Base-by-base conservation (phyloP, 2,888 invertebrate genomes). In the Itoplectis maculator region DNA sequence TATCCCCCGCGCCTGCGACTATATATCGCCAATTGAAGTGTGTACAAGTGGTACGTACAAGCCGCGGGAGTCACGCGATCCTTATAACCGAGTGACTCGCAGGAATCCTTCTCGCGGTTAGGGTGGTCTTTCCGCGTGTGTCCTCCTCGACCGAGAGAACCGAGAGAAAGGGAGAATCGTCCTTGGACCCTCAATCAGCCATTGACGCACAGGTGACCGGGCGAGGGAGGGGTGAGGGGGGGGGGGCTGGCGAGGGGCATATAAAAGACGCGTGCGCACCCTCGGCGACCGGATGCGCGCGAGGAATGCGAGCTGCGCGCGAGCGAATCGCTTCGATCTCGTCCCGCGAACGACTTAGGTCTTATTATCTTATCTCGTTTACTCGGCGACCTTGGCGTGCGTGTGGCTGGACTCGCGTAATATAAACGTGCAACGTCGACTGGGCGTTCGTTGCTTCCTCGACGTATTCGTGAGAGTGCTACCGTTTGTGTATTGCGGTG, bases 21-120 rank as follows among this genome's bases (percentile, higher is more conserved):
- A 42, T 76, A 37, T 61, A 77, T 69, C 47, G 68, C 47, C 59
- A 69, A 69, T 77, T 77, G 69, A 54, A 77, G 59, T 45, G 37
- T 61, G 47, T 49, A 69, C 49, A 69, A 69, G 49, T 77, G n/a
- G 66, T 51, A 76, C 18, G 56, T 45, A 40, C 40, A 77, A 69
- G 61, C 37, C 15, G 51, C 8, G 29, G 2, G 61, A 61, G 76
- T 77, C 76, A 77, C 76, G 76, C 76, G 68, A 77, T 77, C 59
- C 20, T 23, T 8, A n/a, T n/a, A 45, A 18, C 45, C 72, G 18
- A 61, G 61, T 61, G 59, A 72, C 59, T 73, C 35, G 61, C n/a
- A n/a, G 18, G 35, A 40, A 9, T 35, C 5, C n/a, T n/a, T 68
- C 35, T 65, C 15, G 65, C 29, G 42, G 74, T 42, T 29, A 42